Evolutionary conservation across 1,140 invertebrate species (phyloP).

Genomic region (Aradophagus sp.): DNA sequence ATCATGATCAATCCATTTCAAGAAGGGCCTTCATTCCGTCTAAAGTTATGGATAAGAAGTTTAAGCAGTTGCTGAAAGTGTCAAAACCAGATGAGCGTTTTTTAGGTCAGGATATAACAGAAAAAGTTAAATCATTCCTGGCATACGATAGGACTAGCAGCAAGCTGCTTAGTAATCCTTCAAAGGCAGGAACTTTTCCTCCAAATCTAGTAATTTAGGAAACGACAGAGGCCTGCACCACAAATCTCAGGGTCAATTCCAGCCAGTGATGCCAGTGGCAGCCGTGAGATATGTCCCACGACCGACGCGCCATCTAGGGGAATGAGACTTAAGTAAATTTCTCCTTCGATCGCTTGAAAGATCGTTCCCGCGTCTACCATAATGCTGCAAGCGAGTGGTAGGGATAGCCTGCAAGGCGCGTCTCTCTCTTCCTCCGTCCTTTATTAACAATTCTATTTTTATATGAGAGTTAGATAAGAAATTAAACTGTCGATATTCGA

Average conservation of each 20-base stretch:
- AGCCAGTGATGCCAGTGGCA: no score
- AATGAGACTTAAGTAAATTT: no score
- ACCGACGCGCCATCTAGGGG: no score
- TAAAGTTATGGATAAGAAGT: conserved; percentile 9
- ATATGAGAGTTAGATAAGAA: no score
- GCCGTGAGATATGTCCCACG: no score
- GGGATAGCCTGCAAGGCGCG: no score
- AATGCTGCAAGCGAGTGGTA: no score
- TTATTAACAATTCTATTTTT: no score
- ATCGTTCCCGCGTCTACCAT: no score
- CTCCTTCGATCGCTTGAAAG: no score
- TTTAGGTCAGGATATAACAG: conserved; percentile 12
- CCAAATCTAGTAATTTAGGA: conserved; percentile 2
- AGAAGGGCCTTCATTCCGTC: conserved; percentile 11
- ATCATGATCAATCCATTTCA: conserved; percentile 8
- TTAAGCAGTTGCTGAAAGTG: conserved; percentile 5
- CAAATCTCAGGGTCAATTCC: conserved; percentile 8
- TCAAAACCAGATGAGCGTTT: conserved; percentile 1
- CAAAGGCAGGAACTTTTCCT: neutral
- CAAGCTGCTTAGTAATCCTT: conserved; percentile 1
- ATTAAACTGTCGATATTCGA: no score
- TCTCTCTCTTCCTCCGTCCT: no score
- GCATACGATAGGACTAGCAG: conserved; percentile 3
- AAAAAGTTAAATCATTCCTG: conserved; percentile 12
- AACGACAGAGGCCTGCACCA: conserved; percentile 18